These are phyloP conservation scores for Dasysyrphus tricinctus DNA, from an alignment of 2,888 invertebrate species.

Conservation along the genomic window DNA sequence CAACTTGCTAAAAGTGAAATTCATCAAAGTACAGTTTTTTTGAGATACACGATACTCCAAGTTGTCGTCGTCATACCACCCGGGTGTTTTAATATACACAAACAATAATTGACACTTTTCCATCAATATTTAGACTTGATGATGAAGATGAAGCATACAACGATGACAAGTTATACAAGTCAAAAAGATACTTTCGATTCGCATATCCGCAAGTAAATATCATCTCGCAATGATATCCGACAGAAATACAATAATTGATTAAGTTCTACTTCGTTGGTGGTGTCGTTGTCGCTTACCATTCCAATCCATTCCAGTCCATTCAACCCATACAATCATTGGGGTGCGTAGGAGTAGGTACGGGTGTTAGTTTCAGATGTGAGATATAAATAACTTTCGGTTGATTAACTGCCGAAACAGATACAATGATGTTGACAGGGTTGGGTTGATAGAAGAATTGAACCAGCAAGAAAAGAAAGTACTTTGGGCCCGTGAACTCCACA, in stretches of 20 bases:
- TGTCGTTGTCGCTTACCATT: not conserved
- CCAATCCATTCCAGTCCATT: not conserved
- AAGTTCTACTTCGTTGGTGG: conserved; percentile 20
- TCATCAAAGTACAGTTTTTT: conserved; percentile 1
- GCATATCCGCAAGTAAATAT: conserved; percentile 3
- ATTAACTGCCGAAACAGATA: not conserved
- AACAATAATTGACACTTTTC: conserved; percentile 28
- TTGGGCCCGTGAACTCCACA: too few species aligned
- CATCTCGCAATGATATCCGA: conserved; percentile 13
- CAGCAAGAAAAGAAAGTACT: too few species aligned
- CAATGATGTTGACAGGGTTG: not conserved
- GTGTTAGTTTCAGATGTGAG: conserved; percentile 13
- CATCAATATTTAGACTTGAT: conserved; percentile 24
- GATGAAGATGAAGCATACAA: not conserved
- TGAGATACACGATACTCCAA: conserved; percentile 25
- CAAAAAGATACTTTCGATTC: conserved; percentile 3
- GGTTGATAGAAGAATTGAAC: too few species aligned
- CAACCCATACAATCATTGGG: not conserved
- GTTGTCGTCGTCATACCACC: conserved; percentile 7
- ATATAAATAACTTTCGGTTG: conserved; percentile 25
- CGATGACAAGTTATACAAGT: conserved; percentile 11
- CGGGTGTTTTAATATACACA: not conserved
- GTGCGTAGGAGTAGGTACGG: not conserved
- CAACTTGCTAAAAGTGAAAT: not conserved
- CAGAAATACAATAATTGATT: conserved; percentile 29